Conservation (phyloP, 2,888 invertebrate species). For the Drosophila affinis region DNA sequence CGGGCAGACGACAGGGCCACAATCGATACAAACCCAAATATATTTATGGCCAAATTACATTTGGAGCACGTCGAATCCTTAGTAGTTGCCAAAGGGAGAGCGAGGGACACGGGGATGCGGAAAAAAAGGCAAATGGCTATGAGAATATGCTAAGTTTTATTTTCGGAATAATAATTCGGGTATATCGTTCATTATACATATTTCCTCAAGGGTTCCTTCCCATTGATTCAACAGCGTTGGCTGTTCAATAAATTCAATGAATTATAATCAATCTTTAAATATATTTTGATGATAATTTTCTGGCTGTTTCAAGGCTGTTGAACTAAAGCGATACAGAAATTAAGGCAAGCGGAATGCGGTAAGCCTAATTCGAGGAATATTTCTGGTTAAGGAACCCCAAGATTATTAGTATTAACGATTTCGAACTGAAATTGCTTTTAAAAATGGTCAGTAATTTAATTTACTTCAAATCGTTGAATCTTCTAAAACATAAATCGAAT, state of each 20-base stretch:
- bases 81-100: constrained; percentile 4
- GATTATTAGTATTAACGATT: background rate
- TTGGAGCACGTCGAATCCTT: constrained; percentile 29
- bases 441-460: background rate
- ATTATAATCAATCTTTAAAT: background rate
- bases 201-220: constrained; percentile 23
- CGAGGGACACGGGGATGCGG: background rate
- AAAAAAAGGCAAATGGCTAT: constrained; percentile 7
- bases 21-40: constrained; percentile 37
- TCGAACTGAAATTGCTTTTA: background rate
- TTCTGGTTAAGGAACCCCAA: no score
- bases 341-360: background rate
- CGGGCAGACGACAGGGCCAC: constrained; percentile 19
- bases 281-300: background rate
- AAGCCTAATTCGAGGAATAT: no score
- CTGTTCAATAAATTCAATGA: background rate
- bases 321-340: background rate
- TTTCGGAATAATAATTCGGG: constrained; percentile 33
- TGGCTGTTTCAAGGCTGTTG: background rate
- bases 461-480: no score
- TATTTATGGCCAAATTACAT: constrained; percentile 40
- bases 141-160: constrained; percentile 43
- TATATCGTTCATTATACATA: constrained; percentile 22
- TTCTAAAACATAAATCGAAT: background rate
- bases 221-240: constrained; percentile 4